These are phyloP conservation scores for Lottia gigantea DNA, from an alignment of 2,888 invertebrate genomes.

Conservation along the genomic window DNA sequence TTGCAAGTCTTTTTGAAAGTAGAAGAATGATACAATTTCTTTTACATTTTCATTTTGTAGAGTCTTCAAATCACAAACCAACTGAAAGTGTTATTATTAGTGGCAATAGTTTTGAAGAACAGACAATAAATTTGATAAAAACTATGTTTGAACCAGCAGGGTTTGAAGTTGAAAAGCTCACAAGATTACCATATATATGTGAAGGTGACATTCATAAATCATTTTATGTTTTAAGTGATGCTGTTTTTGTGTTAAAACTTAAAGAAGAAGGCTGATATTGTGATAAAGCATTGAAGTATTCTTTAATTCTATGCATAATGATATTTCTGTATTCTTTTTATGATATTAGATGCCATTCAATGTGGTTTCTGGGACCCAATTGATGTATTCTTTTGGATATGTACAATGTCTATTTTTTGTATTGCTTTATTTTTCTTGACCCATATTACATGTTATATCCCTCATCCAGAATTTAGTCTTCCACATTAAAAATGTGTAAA, in stretches of 20 bases:
- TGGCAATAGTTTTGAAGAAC: conserved; percentile 73
- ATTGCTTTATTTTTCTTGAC: too few relatives aligned
- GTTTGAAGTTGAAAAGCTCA: conserved; percentile 85
- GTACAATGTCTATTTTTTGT: too few relatives aligned
- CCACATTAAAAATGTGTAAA: too few relatives aligned
- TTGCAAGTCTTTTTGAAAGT: background rate
- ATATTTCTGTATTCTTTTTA: too few relatives aligned
- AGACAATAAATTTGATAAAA: conserved; percentile 79
- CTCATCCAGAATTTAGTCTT: too few relatives aligned
- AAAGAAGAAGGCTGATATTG: background rate
- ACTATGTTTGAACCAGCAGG: conserved; percentile 76
- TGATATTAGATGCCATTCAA: too few relatives aligned
- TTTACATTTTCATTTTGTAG: conserved; percentile 82
- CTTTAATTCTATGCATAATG: too few relatives aligned
- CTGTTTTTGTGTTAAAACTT: conserved; percentile 77
- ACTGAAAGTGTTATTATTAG: conserved; percentile 63
- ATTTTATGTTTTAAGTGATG: conserved; percentile 89
- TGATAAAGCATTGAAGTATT: too few relatives aligned
- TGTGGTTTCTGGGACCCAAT: too few relatives aligned
- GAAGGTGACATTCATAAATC: conserved; percentile 89
- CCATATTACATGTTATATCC: too few relatives aligned
- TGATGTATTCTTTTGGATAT: too few relatives aligned
- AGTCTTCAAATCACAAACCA: conserved; percentile 75
- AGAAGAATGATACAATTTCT: conserved; percentile 68
- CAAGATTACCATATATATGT: conserved; percentile 93